Base-by-base conservation (phyloP, 2,797 vertebrate species). In the Takifugu ocellatus region DNA sequence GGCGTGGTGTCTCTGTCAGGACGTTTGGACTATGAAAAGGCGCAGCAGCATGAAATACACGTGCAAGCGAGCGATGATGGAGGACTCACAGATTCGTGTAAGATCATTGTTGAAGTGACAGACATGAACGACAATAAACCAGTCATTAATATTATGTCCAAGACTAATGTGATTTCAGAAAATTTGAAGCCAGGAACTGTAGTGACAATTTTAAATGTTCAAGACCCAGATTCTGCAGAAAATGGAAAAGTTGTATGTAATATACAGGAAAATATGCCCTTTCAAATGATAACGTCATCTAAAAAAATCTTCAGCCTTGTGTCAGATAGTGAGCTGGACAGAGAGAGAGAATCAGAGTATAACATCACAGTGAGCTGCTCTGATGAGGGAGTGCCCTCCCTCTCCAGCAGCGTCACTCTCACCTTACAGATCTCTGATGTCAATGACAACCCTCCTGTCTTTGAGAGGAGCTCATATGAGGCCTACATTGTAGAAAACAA, bases 51-150 rank as follows among this genome's bases (percentile, higher is more conserved):
- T 25, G 47, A 87, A 33, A 75, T 92, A 51, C 70, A 59, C 16
- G 56, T 77, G 25, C 79, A 83, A 65, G 90, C 87, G 42, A 87
- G 79, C 64, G 90, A 92, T 51, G 84, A 86, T 10, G 89, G 89
- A 1, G 88, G 89, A 47, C 82, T 90, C 3, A 78, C 83, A 5
- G 87, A 87, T 50, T 89, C 87, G 0, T 82, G 87, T 25, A 90
- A 84, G 52, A 79, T 91, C 1, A 29, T 80, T 6, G 54, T 92
- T 49, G 88, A 89, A 12, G 71, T 92, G 0, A 43, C 78, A 1
- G 91, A 92, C 1, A 59, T 84, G 7, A 92, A 91, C 55, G 90
- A 92, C 56, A 92, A 92, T 42, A 79, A 52, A 10, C 90, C 91
- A 0, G 56, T 59, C 2, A 78, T 91, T 57, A 83, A 75, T 39